Evolutionary conservation across 1,140 invertebrate species (phyloP).

Genomic region (Apis laboriosa): DNA sequence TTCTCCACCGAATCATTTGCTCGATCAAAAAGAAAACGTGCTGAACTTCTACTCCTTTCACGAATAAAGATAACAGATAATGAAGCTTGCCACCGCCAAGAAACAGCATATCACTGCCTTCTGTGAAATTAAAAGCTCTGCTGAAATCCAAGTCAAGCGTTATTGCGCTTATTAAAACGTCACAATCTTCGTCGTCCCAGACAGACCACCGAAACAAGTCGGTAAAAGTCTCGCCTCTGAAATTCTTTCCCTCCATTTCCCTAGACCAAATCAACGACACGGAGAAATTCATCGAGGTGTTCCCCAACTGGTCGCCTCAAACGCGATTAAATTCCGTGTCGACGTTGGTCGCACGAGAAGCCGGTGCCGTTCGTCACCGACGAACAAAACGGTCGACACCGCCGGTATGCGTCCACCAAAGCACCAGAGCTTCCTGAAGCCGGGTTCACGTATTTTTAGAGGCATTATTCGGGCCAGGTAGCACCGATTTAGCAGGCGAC

Average conservation of each 20-base stretch:
- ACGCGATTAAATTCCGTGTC: slow-evolving; percentile 10
- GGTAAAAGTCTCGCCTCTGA: not conserved
- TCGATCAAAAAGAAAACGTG: too few species aligned
- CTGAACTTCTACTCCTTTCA: too few species aligned
- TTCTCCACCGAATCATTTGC: too few species aligned
- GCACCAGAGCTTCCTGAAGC: slow-evolving; percentile 41
- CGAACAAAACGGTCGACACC: slow-evolving; percentile 41
- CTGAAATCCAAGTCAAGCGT: not conserved
- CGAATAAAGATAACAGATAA: too few species aligned
- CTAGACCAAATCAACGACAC: too few species aligned
- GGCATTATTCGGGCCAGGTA: slow-evolving; percentile 71
- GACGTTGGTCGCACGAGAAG: not conserved
- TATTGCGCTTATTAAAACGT: not conserved
- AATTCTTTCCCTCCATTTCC: not conserved
- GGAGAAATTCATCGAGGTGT: slow-evolving; percentile 7
- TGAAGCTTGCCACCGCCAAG: too few species aligned
- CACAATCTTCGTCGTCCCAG: not conserved
- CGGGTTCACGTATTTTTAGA: slow-evolving; percentile 69
- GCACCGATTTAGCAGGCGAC: slow-evolving; percentile 65
- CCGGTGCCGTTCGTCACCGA: not conserved
- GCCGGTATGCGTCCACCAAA: slow-evolving; percentile 43
- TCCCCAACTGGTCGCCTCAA: not conserved
- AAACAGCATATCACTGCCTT: not conserved
- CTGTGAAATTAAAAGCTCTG: not conserved
- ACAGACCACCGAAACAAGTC: too few species aligned